Evolutionary conservation across 2,113 vertebrate species (phyloP).

Genomic region (Sphaerodactylus townsendi): DNA sequence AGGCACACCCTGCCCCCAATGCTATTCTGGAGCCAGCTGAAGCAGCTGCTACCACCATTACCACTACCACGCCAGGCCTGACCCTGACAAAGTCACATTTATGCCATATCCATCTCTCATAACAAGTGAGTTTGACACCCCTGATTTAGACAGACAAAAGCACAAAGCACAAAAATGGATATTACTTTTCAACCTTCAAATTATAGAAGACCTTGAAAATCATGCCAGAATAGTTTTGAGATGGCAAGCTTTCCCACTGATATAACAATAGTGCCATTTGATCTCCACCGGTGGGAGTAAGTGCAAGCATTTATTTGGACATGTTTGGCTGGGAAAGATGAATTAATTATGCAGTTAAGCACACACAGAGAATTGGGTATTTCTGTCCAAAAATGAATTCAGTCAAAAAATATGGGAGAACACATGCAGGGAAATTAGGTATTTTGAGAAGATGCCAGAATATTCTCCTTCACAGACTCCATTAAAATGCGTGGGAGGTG

Average conservation of each 20-base stretch:
- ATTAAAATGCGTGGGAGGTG: background rate
- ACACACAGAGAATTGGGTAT: background rate
- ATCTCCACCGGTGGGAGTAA: background rate
- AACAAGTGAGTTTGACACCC: no score
- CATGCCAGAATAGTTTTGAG: constrained; percentile 14
- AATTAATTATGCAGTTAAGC: background rate
- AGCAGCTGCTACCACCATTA: no score
- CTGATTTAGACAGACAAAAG: constrained; percentile 53
- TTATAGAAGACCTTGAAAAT: constrained; percentile 12
- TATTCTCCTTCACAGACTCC: background rate
- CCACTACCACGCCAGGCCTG: no score
- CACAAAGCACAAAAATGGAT: constrained; percentile 42
- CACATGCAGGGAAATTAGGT: background rate
- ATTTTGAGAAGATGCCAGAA: background rate
- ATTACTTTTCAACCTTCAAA: constrained; percentile 40
- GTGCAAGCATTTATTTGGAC: background rate
- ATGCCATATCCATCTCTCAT: no score
- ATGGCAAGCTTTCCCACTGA: background rate
- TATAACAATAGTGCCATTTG: background rate
- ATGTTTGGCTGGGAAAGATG: background rate
- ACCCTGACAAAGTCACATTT: no score
- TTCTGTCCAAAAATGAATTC: background rate
- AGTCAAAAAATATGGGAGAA: background rate
- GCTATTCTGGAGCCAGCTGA: no score
- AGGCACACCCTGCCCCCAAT: no score